Evolutionary conservation across 1,140 invertebrate genomes (phyloP), one percentile per base, ranked within the genome.

Genomic region (Temnothorax longispinosus): DNA sequence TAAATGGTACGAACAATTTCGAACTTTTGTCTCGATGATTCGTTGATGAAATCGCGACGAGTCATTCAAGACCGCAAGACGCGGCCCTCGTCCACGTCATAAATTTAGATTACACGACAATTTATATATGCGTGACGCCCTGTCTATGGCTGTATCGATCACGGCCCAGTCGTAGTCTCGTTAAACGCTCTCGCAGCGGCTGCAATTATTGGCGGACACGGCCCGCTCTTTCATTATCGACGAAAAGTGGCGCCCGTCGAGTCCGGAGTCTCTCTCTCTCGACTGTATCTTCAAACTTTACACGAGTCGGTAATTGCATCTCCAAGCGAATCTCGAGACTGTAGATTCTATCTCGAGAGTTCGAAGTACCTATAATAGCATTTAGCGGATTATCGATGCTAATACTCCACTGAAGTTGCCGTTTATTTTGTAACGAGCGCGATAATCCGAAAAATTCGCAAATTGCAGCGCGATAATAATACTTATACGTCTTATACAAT

Each of bases 71-170:
- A 69, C 27, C 44, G 35, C 74, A 67, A 86, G 58, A 69, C 47
- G 86, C n/a, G 65, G 50, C n/a, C 47, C 60, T 18, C 21, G 64
- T 74, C 69, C 44, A 50, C 75, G 84, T 89, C 88, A 89, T 90
- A 87, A 89, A 90, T 90, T 89, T 69, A 89, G 80, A 89, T 90
- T 89, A 84, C 69, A 47, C 58, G 88, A 21, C 44, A 60, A 89
- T 90, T 90, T 89, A 90, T 27, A 27, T 27, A 27, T 90, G 72
- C 72, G 50, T 52, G 52, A 44, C 64, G 72, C 52, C 41, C 71
- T 60, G 35, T 50, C 56, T 27, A 54, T 47, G 1, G 11, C 18
- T 21, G 88, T 89, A 84, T 87, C 56, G 85, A 90, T 87, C 85
- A 56, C 41, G 38, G 15, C 27, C 65, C 56, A 38, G 50, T 74